phyloP scores from a whole-genome alignment of 2,113 vertebrate genomes.

The Equus przewalskii region DNA sequence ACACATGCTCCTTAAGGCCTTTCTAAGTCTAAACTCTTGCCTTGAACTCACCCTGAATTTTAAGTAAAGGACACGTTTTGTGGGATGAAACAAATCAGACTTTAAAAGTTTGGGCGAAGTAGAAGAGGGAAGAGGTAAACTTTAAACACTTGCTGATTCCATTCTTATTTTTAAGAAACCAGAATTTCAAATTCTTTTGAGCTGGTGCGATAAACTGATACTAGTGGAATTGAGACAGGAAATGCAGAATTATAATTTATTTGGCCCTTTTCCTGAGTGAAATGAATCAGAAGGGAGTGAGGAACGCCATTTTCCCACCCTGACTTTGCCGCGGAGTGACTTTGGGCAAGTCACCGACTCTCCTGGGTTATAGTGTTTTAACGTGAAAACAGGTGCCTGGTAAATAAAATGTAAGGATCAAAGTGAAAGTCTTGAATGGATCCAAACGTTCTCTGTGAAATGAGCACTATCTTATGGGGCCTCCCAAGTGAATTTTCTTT shows the following conservation, averaged over 20 bases:
- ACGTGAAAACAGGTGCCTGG: background rate
- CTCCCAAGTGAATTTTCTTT: background rate
- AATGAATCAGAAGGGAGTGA: background rate
- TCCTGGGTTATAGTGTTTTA: background rate
- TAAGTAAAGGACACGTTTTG: background rate
- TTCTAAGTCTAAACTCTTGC: background rate
- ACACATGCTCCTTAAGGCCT: background rate
- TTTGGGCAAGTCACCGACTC: background rate
- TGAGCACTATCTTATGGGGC: background rate
- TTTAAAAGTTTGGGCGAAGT: background rate
- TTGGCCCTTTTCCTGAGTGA: background rate
- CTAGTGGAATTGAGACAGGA: background rate
- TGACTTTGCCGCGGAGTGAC: background rate
- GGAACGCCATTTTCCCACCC: background rate
- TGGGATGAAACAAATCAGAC: background rate
- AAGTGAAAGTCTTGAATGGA: background rate
- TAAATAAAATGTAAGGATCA: background rate
- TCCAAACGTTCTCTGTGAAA: background rate
- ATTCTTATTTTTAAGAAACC: slow-evolving; percentile 17
- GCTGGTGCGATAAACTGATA: background rate
- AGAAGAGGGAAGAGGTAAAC: background rate
- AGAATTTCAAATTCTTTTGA: background rate
- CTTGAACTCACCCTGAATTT: background rate
- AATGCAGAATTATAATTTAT: background rate
- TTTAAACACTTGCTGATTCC: background rate